Evolutionary conservation across 2,888 invertebrate genomes (phyloP), one percentile per base, ranked within the genome.

Genomic region (Patella ulyssiponensis): DNA sequence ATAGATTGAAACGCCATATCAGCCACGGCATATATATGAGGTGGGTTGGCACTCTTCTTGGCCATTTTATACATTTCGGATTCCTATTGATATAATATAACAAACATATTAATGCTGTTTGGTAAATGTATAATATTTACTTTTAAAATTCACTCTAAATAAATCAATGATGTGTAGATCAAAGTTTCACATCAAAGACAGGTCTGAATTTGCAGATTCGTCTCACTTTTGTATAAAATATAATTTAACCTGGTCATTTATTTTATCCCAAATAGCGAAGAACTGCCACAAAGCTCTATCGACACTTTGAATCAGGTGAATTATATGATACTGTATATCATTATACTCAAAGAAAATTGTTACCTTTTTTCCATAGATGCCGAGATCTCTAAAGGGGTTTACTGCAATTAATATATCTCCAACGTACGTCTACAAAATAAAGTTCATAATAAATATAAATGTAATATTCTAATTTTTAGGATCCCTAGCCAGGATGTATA

Each of bases 11-110:
- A 91, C 5, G 90, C 87, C 64, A 85, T 78, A 80, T 90, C 90
- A n/a, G 90, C 88, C 27, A 91, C 84, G 73, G 91, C 91, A 84
- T 88, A 91, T 77, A 91, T 90, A 78, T 91, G 91, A 2, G 91
- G 91, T 4, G 90, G 88, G 23, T 87, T 78, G 4, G 84, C 75
- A 72, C 84, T 85, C 77, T 85, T 86, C 78, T 85, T 86, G 33
- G 86, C 83, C 75, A 86, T 80, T 54, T 81, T 83, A 82, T 90
- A 90, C 76, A 77, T 77, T 12, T 82, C 74, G 9, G 86, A 84
- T 69, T 81, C 81, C 88, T 89, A 77, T 20, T 78, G 44, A 9
- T 44, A 44, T 44, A 44, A 44, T n/a, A n/a, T n/a, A 44, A 44
- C 9, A 44, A 9, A 75, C 17, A 76, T 54, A 64, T 71, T 69